phyloP scores from a whole-genome alignment of 2,888 invertebrate genomes.

The Lypha dubia region DNA sequence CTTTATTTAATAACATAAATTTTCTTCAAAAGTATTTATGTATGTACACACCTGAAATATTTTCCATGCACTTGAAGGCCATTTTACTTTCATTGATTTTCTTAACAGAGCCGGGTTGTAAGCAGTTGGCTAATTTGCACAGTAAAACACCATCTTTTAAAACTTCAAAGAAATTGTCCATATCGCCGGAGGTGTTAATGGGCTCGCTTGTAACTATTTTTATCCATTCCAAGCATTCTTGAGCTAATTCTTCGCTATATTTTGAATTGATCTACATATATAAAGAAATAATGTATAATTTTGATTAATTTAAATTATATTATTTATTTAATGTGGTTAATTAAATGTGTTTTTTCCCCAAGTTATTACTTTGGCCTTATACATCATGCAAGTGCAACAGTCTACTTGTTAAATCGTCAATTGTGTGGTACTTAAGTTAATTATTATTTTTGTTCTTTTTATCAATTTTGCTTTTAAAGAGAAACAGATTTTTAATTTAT shows the following conservation, averaged over 20 bases:
- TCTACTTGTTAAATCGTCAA: constrained; percentile 31
- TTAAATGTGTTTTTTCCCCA: constrained; percentile 11
- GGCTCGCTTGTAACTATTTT: constrained; percentile 92
- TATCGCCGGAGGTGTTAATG: constrained; percentile 93
- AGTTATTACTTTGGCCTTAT: constrained; percentile 66
- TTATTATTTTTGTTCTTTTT: background rate
- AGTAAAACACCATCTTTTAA: constrained; percentile 95
- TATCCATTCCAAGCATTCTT: constrained; percentile 97
- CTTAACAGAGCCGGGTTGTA: constrained; percentile 94
- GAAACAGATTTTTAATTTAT: constrained; percentile 45
- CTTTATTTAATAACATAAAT: background rate
- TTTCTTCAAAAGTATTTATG: background rate
- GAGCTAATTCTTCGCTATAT: constrained; percentile 97
- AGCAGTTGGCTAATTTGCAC: constrained; percentile 94
- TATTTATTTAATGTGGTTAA: constrained; percentile 8
- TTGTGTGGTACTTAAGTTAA: constrained; percentile 38
- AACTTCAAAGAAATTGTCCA: constrained; percentile 96
- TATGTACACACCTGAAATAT: constrained; percentile 90
- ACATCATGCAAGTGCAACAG: constrained; percentile 62
- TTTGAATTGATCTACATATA: constrained; percentile 99
- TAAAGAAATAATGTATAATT: constrained; percentile 78
- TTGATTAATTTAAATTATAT: background rate
- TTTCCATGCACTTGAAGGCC: constrained; percentile 99
- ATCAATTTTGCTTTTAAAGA: constrained; percentile 18
- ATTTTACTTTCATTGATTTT: constrained; percentile 95